Base-by-base conservation (phyloP, 2,888 invertebrate species). In the Shargacucullia verbasci region DNA sequence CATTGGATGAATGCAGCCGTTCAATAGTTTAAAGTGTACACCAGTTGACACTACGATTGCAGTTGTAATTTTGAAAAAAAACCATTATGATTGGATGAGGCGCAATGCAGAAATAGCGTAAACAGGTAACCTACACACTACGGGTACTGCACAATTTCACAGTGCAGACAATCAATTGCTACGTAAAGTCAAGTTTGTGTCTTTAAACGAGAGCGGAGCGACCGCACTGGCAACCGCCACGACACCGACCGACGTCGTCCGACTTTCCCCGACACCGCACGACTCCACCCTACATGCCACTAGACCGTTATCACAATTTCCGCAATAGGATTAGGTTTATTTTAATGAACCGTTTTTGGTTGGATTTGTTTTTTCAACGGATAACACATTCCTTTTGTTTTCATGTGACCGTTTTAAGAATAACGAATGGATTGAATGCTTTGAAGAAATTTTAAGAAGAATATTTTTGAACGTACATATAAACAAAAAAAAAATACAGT, bases 251-350 rank as follows among this genome's bases (percentile, higher is more conserved):
- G 47, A 46, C 53, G 39, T 38, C 48, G 33, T 29, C 43, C 38
- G 33, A 48, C 40, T 31, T 20, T 33, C 15, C 5, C 59, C 46
- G 50, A 56, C 45, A 45, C 53, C 33, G n/a, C 59, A 46, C 46
- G 55, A 69, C 54, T 41, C 29, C 25, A 39, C 56, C 54, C 58
- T 34, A 57, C 68, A 63, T 25, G 57, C 66, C 56, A 63, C 59
- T 43, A 61, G 46, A 65, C 60, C 73, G 68, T 70, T 74, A 67
- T 74, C 67, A 75, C 65, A 67, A 75, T 73, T 68, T 72, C 67
- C 70, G 70, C 68, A 73, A 66, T 63, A 69, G 73, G 79, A 80
- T 80, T 78, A 78, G 63, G 69, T 70, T 68, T 64, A 60, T 79
- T 76, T 73, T 73, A 67, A 74, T 72, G 65, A 60, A 52, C 61